Percentiles rank a stretch among this genome's conserved stretches.
Evolutionary conservation across 2,888 invertebrate genomes (phyloP).

Genomic region (Drosophila nr. fundita): DNA sequence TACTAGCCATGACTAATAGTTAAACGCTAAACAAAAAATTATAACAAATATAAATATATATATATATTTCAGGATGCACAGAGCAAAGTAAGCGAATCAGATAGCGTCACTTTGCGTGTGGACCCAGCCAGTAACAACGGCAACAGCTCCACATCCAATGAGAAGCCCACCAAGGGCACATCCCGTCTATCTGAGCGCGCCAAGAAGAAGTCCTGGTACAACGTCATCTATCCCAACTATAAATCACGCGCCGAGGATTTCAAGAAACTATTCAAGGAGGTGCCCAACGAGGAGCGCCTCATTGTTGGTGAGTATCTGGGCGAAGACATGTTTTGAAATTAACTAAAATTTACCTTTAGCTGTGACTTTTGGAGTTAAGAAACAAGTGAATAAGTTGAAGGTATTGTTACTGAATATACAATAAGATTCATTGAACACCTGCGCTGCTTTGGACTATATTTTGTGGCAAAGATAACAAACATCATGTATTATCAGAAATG

Average conservation of each 20-base stretch:
- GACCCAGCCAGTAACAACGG: conserved; percentile 27
- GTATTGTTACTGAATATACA: not conserved
- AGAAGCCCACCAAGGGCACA: conserved; percentile 76
- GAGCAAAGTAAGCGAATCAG: conserved; percentile 66
- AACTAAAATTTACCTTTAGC: not conserved
- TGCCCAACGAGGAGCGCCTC: conserved; percentile 95
- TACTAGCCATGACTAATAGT: conserved; percentile 18
- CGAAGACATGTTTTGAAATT: not conserved
- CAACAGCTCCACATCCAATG: conserved; percentile 61
- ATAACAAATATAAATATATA: not conserved
- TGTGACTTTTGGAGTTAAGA: not conserved
- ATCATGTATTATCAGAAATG: not conserved
- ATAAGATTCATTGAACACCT: not conserved
- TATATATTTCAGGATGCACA: conserved; percentile 54
- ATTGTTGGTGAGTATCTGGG: conserved; percentile 91
- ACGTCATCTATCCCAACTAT: conserved; percentile 94
- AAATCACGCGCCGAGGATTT: conserved; percentile 97
- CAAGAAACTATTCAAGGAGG: conserved; percentile 95
- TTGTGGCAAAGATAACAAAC: not conserved
- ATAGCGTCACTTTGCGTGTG: conserved; percentile 57
- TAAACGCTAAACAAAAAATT: not conserved
- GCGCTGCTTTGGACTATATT: not conserved
- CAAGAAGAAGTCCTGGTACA: conserved; percentile 95
- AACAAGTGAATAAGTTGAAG: not conserved
- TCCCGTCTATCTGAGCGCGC: conserved; percentile 86